Conservation (phyloP, 2,113 vertebrate species). For the Macrotis lagotis region DNA sequence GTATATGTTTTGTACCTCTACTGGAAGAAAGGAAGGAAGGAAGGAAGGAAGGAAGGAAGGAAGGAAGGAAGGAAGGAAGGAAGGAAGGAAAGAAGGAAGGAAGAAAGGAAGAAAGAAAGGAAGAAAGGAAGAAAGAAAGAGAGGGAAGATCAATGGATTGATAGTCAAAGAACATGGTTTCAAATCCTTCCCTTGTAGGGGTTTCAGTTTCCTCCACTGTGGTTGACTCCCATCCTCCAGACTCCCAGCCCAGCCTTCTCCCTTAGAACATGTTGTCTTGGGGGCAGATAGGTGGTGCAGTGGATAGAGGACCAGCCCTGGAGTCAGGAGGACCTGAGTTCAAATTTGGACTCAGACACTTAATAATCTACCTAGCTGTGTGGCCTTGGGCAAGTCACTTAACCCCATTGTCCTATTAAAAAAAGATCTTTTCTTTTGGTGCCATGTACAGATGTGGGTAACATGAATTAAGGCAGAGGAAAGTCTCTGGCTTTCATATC, state of each 20-base stretch:
- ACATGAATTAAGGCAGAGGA: not conserved
- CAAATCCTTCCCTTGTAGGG: not conserved
- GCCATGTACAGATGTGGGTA: not conserved
- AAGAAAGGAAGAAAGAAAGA: accelerated
- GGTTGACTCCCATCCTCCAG: not conserved
- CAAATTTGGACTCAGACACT: too few relatives aligned
- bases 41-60: too few relatives aligned
- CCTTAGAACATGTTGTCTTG: not conserved
- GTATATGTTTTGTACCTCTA: not conserved
- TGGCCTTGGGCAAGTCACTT: too few relatives aligned
- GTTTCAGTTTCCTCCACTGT: not conserved
- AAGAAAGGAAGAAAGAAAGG: not conserved
- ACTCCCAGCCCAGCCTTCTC: not conserved
- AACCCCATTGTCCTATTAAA: too few relatives aligned
- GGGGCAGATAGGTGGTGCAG: too few relatives aligned
- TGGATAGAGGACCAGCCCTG: too few relatives aligned
- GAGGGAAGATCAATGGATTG: not conserved
- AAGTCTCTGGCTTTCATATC: not conserved
- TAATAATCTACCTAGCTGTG: too few relatives aligned
- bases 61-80: too few relatives aligned
- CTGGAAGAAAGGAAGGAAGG: not conserved
- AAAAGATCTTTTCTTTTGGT: too few relatives aligned
- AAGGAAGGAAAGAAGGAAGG: too few relatives aligned
- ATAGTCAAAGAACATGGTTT: not conserved
- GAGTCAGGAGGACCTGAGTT: too few relatives aligned